Percentiles rank a stretch among this genome's conserved stretches.
These are phyloP conservation scores for Cordilura impudica DNA, from an alignment of 2,888 invertebrate species.

Conservation along the genomic window DNA sequence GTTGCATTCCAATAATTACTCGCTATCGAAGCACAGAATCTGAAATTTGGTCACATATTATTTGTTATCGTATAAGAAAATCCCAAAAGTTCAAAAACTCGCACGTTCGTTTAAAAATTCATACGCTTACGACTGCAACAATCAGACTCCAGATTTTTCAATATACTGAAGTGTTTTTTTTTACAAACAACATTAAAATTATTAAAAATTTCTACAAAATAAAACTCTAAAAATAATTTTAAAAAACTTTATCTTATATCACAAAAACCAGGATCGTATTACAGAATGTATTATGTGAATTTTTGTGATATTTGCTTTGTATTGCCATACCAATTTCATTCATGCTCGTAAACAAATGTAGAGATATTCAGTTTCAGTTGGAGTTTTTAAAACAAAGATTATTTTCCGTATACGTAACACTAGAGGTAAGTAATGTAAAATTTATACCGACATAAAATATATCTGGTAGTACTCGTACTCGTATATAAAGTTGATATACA, in stretches of 20 bases:
- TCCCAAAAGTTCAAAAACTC: too few species aligned
- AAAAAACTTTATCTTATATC: background rate
- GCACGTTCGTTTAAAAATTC: background rate
- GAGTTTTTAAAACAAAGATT: conserved; percentile 27
- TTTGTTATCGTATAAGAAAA: too few species aligned
- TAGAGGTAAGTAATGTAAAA: background rate
- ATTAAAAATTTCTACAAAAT: too few species aligned
- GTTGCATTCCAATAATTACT: too few species aligned
- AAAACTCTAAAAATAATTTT: background rate
- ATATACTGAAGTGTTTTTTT: too few species aligned
- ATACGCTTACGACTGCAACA: background rate
- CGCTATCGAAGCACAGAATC: too few species aligned
- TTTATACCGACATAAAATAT: background rate
- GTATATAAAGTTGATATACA: background rate
- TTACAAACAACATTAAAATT: too few species aligned
- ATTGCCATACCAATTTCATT: background rate
- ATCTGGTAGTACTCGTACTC: background rate
- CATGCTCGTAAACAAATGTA: background rate
- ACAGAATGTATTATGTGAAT: background rate
- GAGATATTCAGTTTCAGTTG: conserved; percentile 26
- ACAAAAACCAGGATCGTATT: background rate
- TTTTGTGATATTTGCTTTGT: background rate
- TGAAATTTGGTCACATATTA: too few species aligned
- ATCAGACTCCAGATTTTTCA: too few species aligned
- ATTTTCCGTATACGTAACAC: conserved; percentile 54